Base-by-base conservation (phyloP, 2,797 vertebrate species). In the Karalla daura region DNA sequence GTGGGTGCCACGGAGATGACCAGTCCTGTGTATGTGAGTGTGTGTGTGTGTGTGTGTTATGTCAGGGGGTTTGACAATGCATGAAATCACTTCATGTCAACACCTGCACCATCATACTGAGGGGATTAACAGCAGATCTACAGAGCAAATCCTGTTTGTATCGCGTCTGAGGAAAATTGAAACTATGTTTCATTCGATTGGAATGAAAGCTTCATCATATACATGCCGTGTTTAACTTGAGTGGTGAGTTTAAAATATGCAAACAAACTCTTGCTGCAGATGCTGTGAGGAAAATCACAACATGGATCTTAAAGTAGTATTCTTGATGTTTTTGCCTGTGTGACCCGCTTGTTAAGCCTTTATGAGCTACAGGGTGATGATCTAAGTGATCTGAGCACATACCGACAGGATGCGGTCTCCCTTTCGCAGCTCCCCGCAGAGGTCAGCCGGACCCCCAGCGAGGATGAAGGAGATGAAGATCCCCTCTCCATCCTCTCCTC, bases 391-490 rank as follows among this genome's bases (percentile, higher is more conserved):
- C 3, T 52, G 5, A 13, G 21, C 33, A 60, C 95, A 68, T 95
- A 99, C 97, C 88, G 97, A 98, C 77, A 98, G 91, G 20, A 98
- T 96, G 49, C 96, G 96, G 86, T 98, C 98, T 88, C 98, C 97
- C 90, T 97, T 98, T 73, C 92, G 92, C 37, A 99, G 94, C 65
- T 99, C 98, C 76, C 98, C 97, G 45, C 98, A 98, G 40, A 99
- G 95, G 87, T 99, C 98, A 35, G 97, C 97, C 45, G 98, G 97
- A 33, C 98, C 97, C 75, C 98, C 98, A 2, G 97, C 96, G 58
- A 99, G 94, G 70, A 99, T 98, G 86, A 99, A 99, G 60, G 98
- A 99, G 85, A 99, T 98, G 81, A 99, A 99, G 89, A 99, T 99
- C 59, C 98, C 98, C 86, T 99, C 97, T 72, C 97, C 97, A 59